phyloP scores from a whole-genome alignment of 1,140 invertebrate species.

The Ganaspis sp. region DNA sequence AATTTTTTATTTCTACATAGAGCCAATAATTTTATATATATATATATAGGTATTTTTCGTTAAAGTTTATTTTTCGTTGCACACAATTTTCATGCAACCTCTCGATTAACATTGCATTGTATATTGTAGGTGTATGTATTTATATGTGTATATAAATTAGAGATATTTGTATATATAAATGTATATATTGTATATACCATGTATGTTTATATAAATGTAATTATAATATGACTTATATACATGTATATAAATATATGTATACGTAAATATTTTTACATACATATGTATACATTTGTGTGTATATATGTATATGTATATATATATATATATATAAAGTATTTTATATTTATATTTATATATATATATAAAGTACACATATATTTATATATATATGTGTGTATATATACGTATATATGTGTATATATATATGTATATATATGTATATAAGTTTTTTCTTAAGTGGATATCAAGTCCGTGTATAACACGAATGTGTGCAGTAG shows the following conservation, averaged over 20 bases:
- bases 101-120: slow-evolving; percentile 57
- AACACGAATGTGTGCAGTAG: slow-evolving; percentile 61
- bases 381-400: slow-evolving; percentile 47
- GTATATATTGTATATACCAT: slow-evolving; percentile 52
- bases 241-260: slow-evolving; percentile 53
- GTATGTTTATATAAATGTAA: slow-evolving; percentile 78
- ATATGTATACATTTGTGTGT: slow-evolving; percentile 50
- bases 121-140: slow-evolving; percentile 40
- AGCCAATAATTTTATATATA: slow-evolving; percentile 46
- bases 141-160: slow-evolving; percentile 42
- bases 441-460: slow-evolving; percentile 34
- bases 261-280: slow-evolving; percentile 61
- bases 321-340: slow-evolving; percentile 78
- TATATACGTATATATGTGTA: slow-evolving; percentile 67
- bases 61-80: slow-evolving; percentile 66
- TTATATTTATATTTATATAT: slow-evolving; percentile 58
- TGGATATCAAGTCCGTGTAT: slow-evolving; percentile 47
- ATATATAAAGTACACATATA: slow-evolving; percentile 42
- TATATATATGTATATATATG: slow-evolving; percentile 72
- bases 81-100: slow-evolving; percentile 66
- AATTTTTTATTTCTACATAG: background rate
- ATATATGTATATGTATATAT: slow-evolving; percentile 46
- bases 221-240: slow-evolving; percentile 68
- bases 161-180: slow-evolving; percentile 44
- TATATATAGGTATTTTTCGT: slow-evolving; percentile 42